Evolutionary conservation across 1,140 invertebrate genomes (phyloP), one percentile per base, ranked within the genome.

Genomic region (Drosophila equinoxialis): DNA sequence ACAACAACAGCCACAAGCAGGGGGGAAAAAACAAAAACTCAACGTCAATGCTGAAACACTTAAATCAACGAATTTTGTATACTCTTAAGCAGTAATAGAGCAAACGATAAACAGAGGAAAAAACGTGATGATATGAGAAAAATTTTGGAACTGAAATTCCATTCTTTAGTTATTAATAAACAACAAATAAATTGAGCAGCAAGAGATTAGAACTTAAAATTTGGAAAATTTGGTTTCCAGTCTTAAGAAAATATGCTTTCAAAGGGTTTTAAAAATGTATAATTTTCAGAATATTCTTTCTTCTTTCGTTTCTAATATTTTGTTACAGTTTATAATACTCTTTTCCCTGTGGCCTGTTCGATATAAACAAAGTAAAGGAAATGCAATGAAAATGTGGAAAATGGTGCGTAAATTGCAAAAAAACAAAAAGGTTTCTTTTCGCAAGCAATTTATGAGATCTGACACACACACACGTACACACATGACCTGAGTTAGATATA

Each of bases 391-490:
- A 64, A 30, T 11, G 65, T 71, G 71, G 67, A 66, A 54, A 68
- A 54, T 59, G 71, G 1, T 13, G 37, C 37, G 37, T 39, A 39
- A 39, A 39, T 39, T 66, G 20, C 23, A 13, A 11, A 39, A 10
- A 35, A 55, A 14, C 1, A 10, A 39, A 13, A 39, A 55, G 51
- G 51, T 30, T 39, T 17, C 13, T 6, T 51, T 30, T 30, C 2
- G 30, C 30, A 26, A 60, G 30, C 65, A 85, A 85, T 81, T 81
- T 81, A 85, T 74, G 74, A 42, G 55, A 48, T 23, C 8, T 62
- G 51, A 51, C 20, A 55, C 17, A 11, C 20, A 30, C 10, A 55
- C 10, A n/a, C 23, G 54, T 30, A 68, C 6, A 45, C 45, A 14
- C 72, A 17, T 26, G 37, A 51, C 51, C 60, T 73, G 60, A 66